Percentiles rank a stretch among this genome's conserved stretches.
These are phyloP conservation scores for Heteropelma amictum DNA, from an alignment of 2,888 invertebrate species.

Conservation along the genomic window DNA sequence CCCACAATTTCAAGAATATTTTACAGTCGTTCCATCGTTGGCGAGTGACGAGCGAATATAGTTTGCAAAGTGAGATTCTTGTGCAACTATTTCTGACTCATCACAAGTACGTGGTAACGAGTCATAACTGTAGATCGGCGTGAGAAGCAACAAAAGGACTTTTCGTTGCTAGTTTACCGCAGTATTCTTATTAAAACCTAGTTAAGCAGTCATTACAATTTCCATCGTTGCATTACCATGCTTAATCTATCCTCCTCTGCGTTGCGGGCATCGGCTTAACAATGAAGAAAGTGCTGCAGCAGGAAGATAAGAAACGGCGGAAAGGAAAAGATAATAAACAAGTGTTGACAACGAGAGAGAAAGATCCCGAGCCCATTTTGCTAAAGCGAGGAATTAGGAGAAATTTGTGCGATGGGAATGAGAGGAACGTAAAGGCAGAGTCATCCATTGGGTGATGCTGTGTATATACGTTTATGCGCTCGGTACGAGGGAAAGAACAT, in stretches of 20 bases:
- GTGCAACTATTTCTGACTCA: neutral
- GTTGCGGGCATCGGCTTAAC: conserved; percentile 3
- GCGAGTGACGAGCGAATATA: neutral
- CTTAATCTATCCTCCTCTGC: neutral
- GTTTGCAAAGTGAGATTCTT: neutral
- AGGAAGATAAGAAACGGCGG: conserved; percentile 22
- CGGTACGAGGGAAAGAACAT: conserved; percentile 9
- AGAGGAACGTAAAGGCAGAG: conserved; percentile 5
- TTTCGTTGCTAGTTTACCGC: conserved; percentile 60
- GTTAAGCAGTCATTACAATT: conserved; percentile 66
- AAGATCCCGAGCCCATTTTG: conserved; percentile 24
- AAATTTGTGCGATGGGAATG: too few relatives aligned
- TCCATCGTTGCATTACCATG: conserved; percentile 53
- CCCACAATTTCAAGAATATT: too few relatives aligned
- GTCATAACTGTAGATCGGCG: conserved; percentile 5
- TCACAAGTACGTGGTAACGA: neutral
- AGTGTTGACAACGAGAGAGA: conserved; percentile 2
- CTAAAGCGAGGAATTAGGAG: too few relatives aligned
- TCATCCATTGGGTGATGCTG: neutral
- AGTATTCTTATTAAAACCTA: conserved; percentile 68
- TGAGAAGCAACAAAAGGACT: conserved; percentile 50
- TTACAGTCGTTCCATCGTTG: too few relatives aligned
- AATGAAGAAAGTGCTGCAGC: conserved; percentile 25
- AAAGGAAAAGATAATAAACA: conserved; percentile 49
- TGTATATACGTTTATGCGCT: too few relatives aligned